These are phyloP conservation scores for Mythimna vitellina DNA, from an alignment of 2,888 invertebrate species.

Conservation along the genomic window DNA sequence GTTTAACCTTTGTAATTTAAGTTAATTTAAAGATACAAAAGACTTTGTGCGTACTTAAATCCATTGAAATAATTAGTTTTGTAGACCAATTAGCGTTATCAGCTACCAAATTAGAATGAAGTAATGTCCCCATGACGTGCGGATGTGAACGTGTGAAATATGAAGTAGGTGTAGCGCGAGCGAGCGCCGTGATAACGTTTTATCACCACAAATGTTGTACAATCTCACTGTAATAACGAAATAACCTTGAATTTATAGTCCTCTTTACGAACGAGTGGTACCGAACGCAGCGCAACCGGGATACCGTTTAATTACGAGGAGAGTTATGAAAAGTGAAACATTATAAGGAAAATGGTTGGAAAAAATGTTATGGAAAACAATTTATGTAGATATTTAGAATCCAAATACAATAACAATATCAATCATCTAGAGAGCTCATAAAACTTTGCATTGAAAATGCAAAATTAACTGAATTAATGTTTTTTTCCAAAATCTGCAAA, in stretches of 20 bases:
- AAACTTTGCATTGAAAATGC: too few relatives aligned
- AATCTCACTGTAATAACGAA: conserved; percentile 87
- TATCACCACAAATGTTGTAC: conserved; percentile 85
- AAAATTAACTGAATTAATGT: too few relatives aligned
- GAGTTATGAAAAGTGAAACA: conserved; percentile 24
- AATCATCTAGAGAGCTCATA: not conserved
- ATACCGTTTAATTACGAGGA: conserved; percentile 18
- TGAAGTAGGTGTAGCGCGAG: conserved; percentile 77
- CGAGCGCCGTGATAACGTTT: conserved; percentile 83
- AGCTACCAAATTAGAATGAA: conserved; percentile 36
- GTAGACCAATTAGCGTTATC: conserved; percentile 46
- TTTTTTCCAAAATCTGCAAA: not conserved
- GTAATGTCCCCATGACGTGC: conserved; percentile 58
- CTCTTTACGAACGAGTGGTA: conserved; percentile 85
- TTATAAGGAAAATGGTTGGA: not conserved
- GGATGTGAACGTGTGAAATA: conserved; percentile 76
- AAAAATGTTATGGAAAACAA: not conserved
- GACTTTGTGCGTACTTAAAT: too few relatives aligned
- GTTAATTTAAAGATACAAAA: not conserved
- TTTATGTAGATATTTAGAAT: too few relatives aligned
- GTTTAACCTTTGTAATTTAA: not conserved
- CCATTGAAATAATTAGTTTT: conserved; percentile 2
- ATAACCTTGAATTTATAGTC: conserved; percentile 87
- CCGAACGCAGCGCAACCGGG: conserved; percentile 68
- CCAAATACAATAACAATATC: not conserved